Conservation (phyloP, 2,113 vertebrate genomes). For the Dissostichus mawsoni region DNA sequence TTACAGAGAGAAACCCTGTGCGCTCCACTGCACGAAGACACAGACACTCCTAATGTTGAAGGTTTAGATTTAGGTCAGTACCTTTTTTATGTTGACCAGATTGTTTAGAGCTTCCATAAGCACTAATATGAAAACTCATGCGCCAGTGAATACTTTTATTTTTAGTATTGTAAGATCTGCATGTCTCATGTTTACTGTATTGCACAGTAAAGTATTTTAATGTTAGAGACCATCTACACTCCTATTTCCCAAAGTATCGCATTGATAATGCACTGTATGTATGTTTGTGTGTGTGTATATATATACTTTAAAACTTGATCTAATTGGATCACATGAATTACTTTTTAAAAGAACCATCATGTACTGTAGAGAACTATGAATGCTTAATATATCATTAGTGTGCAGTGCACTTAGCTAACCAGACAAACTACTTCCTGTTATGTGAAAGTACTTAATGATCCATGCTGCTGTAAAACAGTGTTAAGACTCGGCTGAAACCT, state of each 20-base stretch:
- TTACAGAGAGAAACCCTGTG: neutral
- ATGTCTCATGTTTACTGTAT: slow-evolving; percentile 1
- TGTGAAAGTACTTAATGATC: slow-evolving; percentile 15
- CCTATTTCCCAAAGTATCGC: neutral
- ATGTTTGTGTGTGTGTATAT: neutral
- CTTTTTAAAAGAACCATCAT: neutral
- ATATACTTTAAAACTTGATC: slow-evolving; percentile 6
- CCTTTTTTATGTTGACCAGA: neutral
- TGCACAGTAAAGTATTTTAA: neutral
- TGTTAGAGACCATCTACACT: slow-evolving; percentile 31
- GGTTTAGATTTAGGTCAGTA: slow-evolving; percentile 35
- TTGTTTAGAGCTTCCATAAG: neutral
- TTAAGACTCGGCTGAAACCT: neutral
- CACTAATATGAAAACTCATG: neutral
- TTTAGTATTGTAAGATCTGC: slow-evolving; percentile 2
- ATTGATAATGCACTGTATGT: neutral
- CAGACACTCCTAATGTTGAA: neutral
- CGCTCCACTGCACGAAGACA: neutral
- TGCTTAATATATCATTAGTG: slow-evolving; percentile 9
- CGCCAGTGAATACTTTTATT: neutral
- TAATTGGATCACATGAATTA: neutral
- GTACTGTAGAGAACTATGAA: slow-evolving; percentile 1
- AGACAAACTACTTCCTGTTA: slow-evolving; percentile 19
- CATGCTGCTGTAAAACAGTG: too few species aligned
- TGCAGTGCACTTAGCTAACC: slow-evolving; percentile 41